phyloP scores from a whole-genome alignment of 2,113 vertebrate genomes.

The Oenanthe oenanthe region DNA sequence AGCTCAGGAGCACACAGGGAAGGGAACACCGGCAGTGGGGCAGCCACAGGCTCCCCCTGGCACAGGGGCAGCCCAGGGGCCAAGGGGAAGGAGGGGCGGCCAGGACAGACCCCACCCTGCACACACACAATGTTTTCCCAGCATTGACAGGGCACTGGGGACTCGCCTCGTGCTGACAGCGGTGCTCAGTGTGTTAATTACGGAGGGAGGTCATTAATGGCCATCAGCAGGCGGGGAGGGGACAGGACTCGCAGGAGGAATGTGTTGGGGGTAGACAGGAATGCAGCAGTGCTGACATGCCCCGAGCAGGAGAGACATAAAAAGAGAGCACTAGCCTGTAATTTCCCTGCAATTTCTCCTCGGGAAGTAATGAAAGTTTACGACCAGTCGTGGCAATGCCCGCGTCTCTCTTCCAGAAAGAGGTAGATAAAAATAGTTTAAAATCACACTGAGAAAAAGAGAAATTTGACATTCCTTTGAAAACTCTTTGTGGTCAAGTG shows the following conservation, averaged over 20 bases:
- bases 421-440: conserved; percentile 22
- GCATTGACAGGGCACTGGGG: neutral
- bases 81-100: neutral
- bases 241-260: neutral
- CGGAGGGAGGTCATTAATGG: neutral
- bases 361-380: conserved; percentile 51
- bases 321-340: neutral
- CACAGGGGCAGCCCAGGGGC: neutral
- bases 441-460: neutral
- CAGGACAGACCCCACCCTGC: fast-evolving
- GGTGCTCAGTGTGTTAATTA: neutral
- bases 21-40: neutral
- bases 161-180: fast-evolving
- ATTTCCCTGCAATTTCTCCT: conserved; percentile 63
- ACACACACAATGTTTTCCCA: fast-evolving
- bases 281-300: conserved; percentile 4
- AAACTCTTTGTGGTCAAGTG: neutral
- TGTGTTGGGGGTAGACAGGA: neutral
- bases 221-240: neutral
- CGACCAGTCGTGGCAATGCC: neutral
- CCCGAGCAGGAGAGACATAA: neutral
- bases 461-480: neutral
- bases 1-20: neutral
- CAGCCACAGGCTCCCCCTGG: neutral
- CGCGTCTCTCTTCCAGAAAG: neutral